These are phyloP conservation scores for Drosophila subpulchrella DNA, from an alignment of 1,140 invertebrate genomes.

Conservation along the genomic window DNA sequence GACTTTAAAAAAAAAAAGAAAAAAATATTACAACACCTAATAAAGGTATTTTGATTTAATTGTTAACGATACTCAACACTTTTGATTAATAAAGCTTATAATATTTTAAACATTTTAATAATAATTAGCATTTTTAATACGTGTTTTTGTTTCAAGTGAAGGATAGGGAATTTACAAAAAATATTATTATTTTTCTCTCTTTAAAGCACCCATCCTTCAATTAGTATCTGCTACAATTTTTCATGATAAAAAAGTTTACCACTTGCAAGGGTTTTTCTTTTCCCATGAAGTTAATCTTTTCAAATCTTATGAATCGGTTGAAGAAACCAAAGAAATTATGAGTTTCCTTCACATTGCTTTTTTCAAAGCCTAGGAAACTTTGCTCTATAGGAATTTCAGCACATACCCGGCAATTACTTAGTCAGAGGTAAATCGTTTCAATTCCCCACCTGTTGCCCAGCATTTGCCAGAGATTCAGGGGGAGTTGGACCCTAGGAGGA, in stretches of 20 bases:
- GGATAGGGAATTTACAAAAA: no score
- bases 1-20: neutral
- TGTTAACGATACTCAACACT: no score
- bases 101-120: no score
- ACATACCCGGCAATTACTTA: conserved; percentile 29
- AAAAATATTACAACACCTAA: no score
- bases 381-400: conserved; percentile 20
- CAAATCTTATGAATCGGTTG: conserved; percentile 7
- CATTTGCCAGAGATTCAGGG: conserved; percentile 20
- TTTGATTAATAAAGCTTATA: no score
- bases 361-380: conserved; percentile 7
- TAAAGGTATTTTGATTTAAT: no score
- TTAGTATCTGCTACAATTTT: neutral
- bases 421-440: conserved; percentile 4
- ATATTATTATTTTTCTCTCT: no score
- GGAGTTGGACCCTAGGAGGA: neutral
- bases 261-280: neutral
- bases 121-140: no score
- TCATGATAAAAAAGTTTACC: neutral
- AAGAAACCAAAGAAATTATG: conserved; percentile 19
- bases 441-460: conserved; percentile 45
- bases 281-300: neutral
- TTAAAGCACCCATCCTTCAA: no score
- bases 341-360: conserved; percentile 10
- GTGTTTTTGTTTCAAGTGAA: no score